Conservation (phyloP, 2,888 invertebrate species). For the Lasiommata megera region DNA sequence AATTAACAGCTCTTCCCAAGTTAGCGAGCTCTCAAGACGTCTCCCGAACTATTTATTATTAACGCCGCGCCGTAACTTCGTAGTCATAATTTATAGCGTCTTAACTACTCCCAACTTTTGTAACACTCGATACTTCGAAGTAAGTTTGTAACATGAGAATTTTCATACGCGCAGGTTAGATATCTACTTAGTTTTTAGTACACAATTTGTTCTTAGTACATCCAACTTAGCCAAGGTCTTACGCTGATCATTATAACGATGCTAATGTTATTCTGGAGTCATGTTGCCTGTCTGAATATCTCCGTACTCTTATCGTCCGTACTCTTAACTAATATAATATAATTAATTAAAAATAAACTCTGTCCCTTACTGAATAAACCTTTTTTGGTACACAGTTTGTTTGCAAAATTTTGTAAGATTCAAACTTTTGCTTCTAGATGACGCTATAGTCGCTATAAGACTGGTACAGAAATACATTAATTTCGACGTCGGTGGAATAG, state of each 20-base stretch:
- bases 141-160: slow-evolving; percentile 22
- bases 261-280: not conserved
- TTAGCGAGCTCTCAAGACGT: slow-evolving; percentile 18
- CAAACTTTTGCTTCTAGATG: too few species aligned
- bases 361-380: too few species aligned
- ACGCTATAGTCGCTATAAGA: too few species aligned
- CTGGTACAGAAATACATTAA: too few species aligned
- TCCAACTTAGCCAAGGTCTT: not conserved
- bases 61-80: slow-evolving; percentile 41
- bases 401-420: too few species aligned
- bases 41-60: slow-evolving; percentile 47
- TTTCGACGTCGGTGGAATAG: too few species aligned
- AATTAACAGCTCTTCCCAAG: slow-evolving; percentile 27
- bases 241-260: not conserved
- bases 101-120: slow-evolving; percentile 39
- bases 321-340: not conserved
- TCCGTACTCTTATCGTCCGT: not conserved
- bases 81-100: slow-evolving; percentile 47
- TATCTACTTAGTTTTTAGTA: slow-evolving; percentile 7
- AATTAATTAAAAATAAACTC: too few species aligned
- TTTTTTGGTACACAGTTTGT: too few species aligned
- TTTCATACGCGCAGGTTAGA: not conserved
- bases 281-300: not conserved
- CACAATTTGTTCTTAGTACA: not conserved
- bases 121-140: slow-evolving; percentile 28